Base-by-base conservation (phyloP, 2,888 invertebrate genomes). In the Lysandra coridon region DNA sequence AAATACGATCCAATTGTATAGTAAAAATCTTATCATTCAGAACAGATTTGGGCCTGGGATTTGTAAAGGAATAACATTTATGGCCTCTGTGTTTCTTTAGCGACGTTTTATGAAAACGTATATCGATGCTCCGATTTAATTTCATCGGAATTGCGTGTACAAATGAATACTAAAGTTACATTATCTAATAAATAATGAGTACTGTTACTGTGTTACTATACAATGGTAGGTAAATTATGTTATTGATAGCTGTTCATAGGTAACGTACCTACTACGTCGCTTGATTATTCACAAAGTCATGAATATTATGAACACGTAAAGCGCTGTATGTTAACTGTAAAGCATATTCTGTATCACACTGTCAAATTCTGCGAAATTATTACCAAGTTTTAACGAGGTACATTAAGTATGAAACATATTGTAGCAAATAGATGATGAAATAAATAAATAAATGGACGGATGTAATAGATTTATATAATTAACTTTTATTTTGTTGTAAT, bases 1-100 rank as follows among this genome's bases (percentile, higher is more conserved):
- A 33, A 75, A 53, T 53, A 30, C 76, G 76, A 76, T 76, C 76
- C 76, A 76, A 57, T 76, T 76, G 57, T 76, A 76, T 76, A 76
- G 33, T 69, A 69, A 53, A 76, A 75, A 76, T 76, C 23, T 76
- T 76, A 57, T 57, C 76, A 14, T 33, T 17, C 57, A 30, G 57
- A 33, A 33, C 33, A 69, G 69, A 76, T 76, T 53, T 76, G 57
- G 33, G 76, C 7, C 37, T 57, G 49, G 57, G 76, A 76, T 76
- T 53, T 76, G 17, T 76, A 17, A 49, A 33, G 33, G 14, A 76
- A 76, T 76, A 53, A 76, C 53, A 17, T 76, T 76, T 57, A 76
- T 17, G 33, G 76, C 33, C 23, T 53, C 53, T 57, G 6, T 69
- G 33, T 53, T 76, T 74, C 74, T 44, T 74, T 23, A 74, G 74